Evolutionary conservation across 1,140 invertebrate genomes (phyloP), one percentile per base, ranked within the genome.

Genomic region (Zophobas atratus): DNA sequence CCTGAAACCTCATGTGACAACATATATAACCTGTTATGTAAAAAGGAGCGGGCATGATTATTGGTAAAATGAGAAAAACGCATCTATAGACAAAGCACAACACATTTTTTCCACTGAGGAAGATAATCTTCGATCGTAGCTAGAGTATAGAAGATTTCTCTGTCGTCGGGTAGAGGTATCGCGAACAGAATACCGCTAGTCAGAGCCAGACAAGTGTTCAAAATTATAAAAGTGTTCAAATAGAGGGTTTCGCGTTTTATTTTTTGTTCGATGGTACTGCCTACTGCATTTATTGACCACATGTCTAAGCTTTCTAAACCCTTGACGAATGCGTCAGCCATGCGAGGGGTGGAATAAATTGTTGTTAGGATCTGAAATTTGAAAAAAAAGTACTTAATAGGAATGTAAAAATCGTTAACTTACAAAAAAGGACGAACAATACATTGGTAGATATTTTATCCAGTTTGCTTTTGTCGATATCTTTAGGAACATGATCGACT

Each of bases 361-460:
- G 43, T 4, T 8, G 8, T 4, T 3, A 46, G 3, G 8, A 46
- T 46, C 43, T 46, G 43, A 46, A 46, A 46, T 4, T 46, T 4
- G 8, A 8, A 3, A 46, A 46, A 20, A 20, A 20, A 20, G 20
- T 20, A 3, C 3, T 4, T 46, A 3, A 46, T 20, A 0, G 43
- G 8, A 3, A 8, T 46, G 20, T 8, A 46, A 8, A 8, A 4
- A 4, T 46, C 8, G 43, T 3, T 36, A 20, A 60, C 56, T 39
- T 38, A 60, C 56, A 36, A 60, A 60, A 60, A 38, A 3, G 3
- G 36, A 38, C 38, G 34, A 33, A 2, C 34, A 33, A n/a, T 36
- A 60, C 4, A 60, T n/a, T 38, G 56, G 56, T 2, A 38, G 34
- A 38, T 60, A 60, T 60, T 60, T 60, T 2, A 60, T 60, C 34